Base-by-base conservation (phyloP, 2,113 vertebrate species). In the Electrona antarctica region DNA sequence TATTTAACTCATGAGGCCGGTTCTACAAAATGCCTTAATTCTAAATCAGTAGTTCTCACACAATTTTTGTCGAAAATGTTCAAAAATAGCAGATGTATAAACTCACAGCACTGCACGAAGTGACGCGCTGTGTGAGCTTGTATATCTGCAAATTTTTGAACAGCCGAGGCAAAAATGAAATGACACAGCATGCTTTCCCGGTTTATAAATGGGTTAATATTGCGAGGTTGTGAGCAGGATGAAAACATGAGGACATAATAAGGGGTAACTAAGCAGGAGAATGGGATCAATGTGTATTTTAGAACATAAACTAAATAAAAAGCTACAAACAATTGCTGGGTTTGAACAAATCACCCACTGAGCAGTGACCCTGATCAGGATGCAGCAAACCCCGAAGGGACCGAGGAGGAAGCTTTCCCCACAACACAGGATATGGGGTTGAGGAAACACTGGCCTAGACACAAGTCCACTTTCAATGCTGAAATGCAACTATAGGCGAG, bases 361-460 rank as follows among this genome's bases (percentile, higher is more conserved):
- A 88, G 82, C 63, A 54, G 60, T 55, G 64, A 15, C 77, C 87
- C 81, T 84, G 83, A 89, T 88, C 86, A 90, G 90, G 83, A 90
- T 91, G 88, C 88, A 89, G 85, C 77, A 52, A 82, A 85, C 77
- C 85, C 82, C 80, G 85, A 81, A 57, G 65, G 82, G 83, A 87
- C 88, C 81, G 88, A 88, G 81, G 79, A 88, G 88, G 90, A 89
- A 89, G 88, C 83, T 86, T 21, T 89, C 82, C 83, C 88, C 74
- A 85, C 76, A 91, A 85, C 83, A 91, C 86, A 91, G 90, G 87
- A 89, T 87, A 87, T 89, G 83, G 75, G 74, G 74, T 71, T 71
- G 74, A 72, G 68, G 80, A 87, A 87, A 88, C 80, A 81, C 6
- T 84, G 83, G 76, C 77, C 70, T 21, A 15, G 59, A 69, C 78